These are phyloP conservation scores for Gallinago jamesoni DNA, from an alignment of 2,113 vertebrate genomes.

Conservation along the genomic window DNA sequence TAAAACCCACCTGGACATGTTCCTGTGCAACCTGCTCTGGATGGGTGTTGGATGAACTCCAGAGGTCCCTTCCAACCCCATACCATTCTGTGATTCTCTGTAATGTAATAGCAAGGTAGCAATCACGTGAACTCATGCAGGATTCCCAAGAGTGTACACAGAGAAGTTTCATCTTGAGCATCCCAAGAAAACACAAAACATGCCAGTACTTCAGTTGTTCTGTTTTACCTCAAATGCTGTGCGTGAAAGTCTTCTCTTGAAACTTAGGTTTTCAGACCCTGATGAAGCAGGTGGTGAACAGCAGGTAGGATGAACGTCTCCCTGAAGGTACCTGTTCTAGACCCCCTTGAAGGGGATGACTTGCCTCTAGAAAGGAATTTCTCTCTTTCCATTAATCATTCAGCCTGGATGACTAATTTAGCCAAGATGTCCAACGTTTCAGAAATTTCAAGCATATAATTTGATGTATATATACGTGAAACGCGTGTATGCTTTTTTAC, in stretches of 20 bases:
- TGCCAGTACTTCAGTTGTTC: fast-evolving
- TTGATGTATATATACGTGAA: neutral
- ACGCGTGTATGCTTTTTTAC: fast-evolving
- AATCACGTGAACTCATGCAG: neutral
- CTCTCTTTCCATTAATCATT: neutral
- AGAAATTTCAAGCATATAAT: neutral
- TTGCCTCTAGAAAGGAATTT: neutral
- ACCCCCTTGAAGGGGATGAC: neutral
- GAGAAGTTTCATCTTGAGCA: neutral
- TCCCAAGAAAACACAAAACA: neutral
- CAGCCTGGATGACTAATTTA: neutral
- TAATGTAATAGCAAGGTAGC: neutral
- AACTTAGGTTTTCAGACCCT: neutral
- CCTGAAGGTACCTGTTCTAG: neutral
- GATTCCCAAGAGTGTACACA: neutral
- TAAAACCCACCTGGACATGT: no score
- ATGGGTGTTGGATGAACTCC: no score
- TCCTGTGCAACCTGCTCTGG: no score
- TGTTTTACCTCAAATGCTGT: neutral
- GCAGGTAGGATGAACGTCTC: neutral
- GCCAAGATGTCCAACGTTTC: neutral
- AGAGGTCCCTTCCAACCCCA: no score
- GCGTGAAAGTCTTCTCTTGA: neutral
- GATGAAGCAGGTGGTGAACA: neutral
- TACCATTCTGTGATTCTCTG: no score